phyloP scores from a whole-genome alignment of 1,140 invertebrate genomes.

The Cotesia typhae region DNA sequence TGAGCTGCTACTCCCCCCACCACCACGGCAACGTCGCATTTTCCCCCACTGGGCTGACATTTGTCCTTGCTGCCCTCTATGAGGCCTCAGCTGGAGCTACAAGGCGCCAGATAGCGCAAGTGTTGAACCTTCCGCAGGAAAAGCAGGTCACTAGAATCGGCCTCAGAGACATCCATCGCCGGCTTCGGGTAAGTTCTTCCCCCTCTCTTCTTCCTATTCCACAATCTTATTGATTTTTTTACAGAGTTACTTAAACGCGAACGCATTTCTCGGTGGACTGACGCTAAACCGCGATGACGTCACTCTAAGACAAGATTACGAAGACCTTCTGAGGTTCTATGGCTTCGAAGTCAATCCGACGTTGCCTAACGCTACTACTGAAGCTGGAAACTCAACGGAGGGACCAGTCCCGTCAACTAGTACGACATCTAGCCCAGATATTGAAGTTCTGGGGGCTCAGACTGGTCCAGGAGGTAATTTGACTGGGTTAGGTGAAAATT shows the following conservation, averaged over 20 bases:
- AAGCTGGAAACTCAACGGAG: constrained; percentile 10
- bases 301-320: constrained; percentile 74
- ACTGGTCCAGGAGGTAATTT: no score
- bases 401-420: constrained; percentile 32
- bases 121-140: constrained; percentile 74
- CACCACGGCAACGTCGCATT: constrained; percentile 85
- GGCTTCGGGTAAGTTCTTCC: constrained; percentile 71
- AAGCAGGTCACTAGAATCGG: constrained; percentile 76
- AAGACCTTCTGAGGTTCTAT: constrained; percentile 77
- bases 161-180: constrained; percentile 80
- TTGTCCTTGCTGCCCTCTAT: constrained; percentile 78
- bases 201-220: no score
- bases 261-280: constrained; percentile 80
- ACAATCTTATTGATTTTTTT: constrained; percentile 33
- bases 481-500: no score
- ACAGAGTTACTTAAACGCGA: constrained; percentile 83
- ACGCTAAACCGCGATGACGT: constrained; percentile 80
- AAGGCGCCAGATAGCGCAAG: constrained; percentile 73
- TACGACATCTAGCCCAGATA: no score
- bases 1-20: constrained; percentile 64
- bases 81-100: constrained; percentile 78
- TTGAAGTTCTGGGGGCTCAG: no score
- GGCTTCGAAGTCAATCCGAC: constrained; percentile 70
- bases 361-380: constrained; percentile 13
- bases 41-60: constrained; percentile 80